Evolutionary conservation across 2,113 vertebrate species (phyloP).

Genomic region (Nycticebus coucang): DNA sequence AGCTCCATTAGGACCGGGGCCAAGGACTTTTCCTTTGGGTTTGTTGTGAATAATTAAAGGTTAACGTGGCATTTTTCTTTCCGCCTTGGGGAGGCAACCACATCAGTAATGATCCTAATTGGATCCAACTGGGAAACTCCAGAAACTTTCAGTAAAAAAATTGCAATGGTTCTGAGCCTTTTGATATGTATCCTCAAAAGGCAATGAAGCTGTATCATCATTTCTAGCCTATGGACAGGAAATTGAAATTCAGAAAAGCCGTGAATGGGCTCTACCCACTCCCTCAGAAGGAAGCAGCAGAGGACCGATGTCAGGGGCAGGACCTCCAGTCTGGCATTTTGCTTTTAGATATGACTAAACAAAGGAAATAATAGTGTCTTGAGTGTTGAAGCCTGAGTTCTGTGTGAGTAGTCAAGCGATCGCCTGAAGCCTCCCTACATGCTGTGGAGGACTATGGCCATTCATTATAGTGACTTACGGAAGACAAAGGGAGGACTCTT

Average conservation of each 20-base stretch:
- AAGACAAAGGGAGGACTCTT: background rate
- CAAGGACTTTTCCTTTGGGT: slow-evolving; percentile 51
- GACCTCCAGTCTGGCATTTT: background rate
- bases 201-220: slow-evolving; percentile 21
- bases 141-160: slow-evolving; percentile 8
- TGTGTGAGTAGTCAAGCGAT: background rate
- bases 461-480: background rate
- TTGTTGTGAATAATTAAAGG: slow-evolving; percentile 58
- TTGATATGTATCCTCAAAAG: slow-evolving; percentile 27
- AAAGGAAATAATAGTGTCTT: background rate
- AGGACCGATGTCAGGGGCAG: background rate
- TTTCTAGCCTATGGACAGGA: background rate
- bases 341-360: background rate
- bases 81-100: background rate
- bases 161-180: background rate
- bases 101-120: slow-evolving; percentile 27
- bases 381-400: background rate
- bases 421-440: background rate
- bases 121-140: slow-evolving; percentile 35
- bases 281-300: background rate
- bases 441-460: background rate
- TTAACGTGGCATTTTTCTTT: slow-evolving; percentile 54
- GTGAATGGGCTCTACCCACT: background rate
- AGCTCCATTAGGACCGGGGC: slow-evolving; percentile 13
- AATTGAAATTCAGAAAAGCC: slow-evolving; percentile 36